These are phyloP conservation scores for Cephus pulcher DNA, from an alignment of 2,888 invertebrate species.

Conservation along the genomic window DNA sequence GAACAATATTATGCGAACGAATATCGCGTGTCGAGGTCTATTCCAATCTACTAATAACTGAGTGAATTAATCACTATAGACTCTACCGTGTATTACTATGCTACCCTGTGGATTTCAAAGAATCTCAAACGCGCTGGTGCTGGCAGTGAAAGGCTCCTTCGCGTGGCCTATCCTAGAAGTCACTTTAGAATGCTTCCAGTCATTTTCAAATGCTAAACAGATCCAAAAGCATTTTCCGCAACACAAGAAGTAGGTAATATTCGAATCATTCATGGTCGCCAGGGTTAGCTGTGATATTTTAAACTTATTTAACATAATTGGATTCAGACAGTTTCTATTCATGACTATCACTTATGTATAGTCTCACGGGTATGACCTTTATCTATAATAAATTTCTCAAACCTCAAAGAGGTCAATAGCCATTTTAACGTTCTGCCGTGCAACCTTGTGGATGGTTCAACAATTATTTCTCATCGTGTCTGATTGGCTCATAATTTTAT, in stretches of 20 bases:
- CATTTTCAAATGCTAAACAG: background rate
- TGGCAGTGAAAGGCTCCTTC: background rate
- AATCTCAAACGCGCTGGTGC: background rate
- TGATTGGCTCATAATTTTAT: background rate
- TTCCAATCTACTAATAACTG: background rate
- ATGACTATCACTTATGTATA: background rate
- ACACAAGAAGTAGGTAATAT: background rate
- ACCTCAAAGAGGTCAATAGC: background rate
- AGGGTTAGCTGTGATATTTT: background rate
- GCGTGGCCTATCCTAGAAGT: background rate
- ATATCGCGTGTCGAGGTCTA: background rate
- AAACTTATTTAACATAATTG: background rate
- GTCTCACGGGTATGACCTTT: background rate
- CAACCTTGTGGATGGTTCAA: background rate
- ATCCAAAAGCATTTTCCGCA: background rate
- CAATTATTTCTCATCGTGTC: background rate
- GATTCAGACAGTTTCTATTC: background rate
- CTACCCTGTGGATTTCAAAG: background rate
- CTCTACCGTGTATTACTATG: background rate
- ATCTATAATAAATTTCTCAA: background rate
- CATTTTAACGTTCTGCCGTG: background rate
- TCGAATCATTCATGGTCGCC: background rate
- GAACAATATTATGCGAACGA: background rate
- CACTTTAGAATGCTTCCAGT: background rate
- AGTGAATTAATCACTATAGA: background rate